Conservation (phyloP, 1,140 invertebrate species). For the Drosophila subobscura region DNA sequence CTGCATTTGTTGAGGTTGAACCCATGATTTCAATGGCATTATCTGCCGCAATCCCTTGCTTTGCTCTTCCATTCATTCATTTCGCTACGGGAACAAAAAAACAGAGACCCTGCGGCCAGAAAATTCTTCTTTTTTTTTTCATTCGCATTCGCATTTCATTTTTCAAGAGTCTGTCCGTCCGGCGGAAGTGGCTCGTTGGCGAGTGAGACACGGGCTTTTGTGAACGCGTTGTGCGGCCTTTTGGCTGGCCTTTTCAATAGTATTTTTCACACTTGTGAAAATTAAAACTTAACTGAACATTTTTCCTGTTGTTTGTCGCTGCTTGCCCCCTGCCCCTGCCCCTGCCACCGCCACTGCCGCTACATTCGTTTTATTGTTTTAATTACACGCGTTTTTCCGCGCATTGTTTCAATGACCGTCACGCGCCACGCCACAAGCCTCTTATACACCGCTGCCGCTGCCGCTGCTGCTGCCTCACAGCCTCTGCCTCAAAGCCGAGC, state of each 20-base stretch:
- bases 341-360: no score
- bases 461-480: conserved; percentile 9
- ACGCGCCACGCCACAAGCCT: conserved; percentile 70
- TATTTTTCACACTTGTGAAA: conserved; percentile 80
- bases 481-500: conserved; percentile 12
- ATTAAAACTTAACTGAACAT: conserved; percentile 80
- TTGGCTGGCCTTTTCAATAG: conserved; percentile 68
- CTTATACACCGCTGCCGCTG: conserved; percentile 14
- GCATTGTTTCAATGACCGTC: conserved; percentile 79
- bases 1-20: background rate
- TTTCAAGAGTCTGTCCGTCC: conserved; percentile 13
- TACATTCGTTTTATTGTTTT: conserved; percentile 68
- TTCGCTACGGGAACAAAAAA: conserved; percentile 4
- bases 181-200: conserved; percentile 74
- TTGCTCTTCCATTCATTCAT: no score
- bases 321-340: conserved; percentile 29
- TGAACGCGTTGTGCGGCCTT: conserved; percentile 13
- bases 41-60: background rate
- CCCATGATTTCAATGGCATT: background rate
- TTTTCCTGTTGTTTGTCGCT: conserved; percentile 45
- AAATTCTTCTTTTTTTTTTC: conserved; percentile 22
- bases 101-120: background rate
- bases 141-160: conserved; percentile 18
- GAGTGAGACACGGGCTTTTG: conserved; percentile 50
- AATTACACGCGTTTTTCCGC: conserved; percentile 79